phyloP scores from a whole-genome alignment of 2,113 vertebrate species.

The Epinephelus moara region DNA sequence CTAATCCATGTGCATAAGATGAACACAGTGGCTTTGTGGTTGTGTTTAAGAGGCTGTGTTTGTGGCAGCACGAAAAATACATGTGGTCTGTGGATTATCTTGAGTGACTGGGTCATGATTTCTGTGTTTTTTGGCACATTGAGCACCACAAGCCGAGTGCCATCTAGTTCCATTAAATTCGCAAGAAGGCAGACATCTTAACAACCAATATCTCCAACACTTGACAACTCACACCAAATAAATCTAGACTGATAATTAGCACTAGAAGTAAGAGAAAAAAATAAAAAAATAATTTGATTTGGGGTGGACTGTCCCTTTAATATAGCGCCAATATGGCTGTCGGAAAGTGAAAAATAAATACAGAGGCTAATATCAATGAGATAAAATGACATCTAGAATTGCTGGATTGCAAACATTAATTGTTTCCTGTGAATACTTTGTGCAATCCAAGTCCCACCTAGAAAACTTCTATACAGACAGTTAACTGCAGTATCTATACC shows the following conservation, averaged over 20 bases:
- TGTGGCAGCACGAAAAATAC: neutral
- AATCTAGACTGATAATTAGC: no score
- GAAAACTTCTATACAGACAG: neutral
- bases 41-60: neutral
- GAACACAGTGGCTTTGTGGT: neutral
- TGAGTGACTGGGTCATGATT: no score
- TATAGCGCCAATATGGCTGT: neutral
- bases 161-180: no score
- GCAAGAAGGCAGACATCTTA: no score
- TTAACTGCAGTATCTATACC: neutral
- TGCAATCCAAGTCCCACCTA: neutral
- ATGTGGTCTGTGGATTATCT: no score
- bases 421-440: neutral
- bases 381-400: neutral
- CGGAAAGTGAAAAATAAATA: neutral
- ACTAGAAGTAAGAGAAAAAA: no score
- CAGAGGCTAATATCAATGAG: neutral
- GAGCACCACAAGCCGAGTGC: no score
- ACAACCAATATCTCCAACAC: no score
- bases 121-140: no score
- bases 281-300: no score
- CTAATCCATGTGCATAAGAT: conserved; percentile 22
- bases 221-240: no score
- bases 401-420: neutral
- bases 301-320: neutral